Percentiles rank a stretch among this genome's conserved stretches.
Evolutionary conservation across 2,113 vertebrate species (phyloP).

Genomic region (Baryphthengus martii): DNA sequence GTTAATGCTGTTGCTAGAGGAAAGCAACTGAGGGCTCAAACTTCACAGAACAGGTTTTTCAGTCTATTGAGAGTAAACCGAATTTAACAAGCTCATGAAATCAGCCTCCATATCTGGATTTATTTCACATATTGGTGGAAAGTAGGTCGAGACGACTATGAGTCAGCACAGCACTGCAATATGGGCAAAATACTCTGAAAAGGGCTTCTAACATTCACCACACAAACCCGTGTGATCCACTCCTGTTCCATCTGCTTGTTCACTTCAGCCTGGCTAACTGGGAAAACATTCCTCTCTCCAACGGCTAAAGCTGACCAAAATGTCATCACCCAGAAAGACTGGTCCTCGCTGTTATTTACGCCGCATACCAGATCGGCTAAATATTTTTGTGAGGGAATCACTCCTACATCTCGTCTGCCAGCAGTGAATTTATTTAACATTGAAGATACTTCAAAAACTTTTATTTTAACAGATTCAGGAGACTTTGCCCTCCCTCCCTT

Average conservation of each 20-base stretch:
- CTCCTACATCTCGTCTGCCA: not conserved
- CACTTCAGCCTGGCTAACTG: not conserved
- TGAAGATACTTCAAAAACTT: not conserved
- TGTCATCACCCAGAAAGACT: not conserved
- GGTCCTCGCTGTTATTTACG: not conserved
- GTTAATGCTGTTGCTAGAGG: not conserved
- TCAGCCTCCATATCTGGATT: constrained; percentile 12
- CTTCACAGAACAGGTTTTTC: not conserved
- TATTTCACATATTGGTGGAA: constrained; percentile 24
- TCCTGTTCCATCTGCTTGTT: not conserved
- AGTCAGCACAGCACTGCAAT: constrained; percentile 41
- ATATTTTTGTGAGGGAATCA: not conserved
- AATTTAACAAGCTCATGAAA: not conserved
- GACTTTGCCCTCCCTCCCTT: not conserved
- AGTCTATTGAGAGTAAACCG: not conserved
- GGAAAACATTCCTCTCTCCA: not conserved
- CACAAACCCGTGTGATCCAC: not conserved
- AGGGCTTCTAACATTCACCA: not conserved
- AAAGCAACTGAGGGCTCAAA: not conserved
- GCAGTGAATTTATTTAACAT: not conserved
- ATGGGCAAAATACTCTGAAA: not conserved
- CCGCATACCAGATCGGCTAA: not conserved
- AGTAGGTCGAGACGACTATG: constrained; percentile 31
- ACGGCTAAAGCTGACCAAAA: not conserved
- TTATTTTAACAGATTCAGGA: not conserved